phyloP scores from a whole-genome alignment of 2,113 vertebrate species.

The Esox niger region DNA sequence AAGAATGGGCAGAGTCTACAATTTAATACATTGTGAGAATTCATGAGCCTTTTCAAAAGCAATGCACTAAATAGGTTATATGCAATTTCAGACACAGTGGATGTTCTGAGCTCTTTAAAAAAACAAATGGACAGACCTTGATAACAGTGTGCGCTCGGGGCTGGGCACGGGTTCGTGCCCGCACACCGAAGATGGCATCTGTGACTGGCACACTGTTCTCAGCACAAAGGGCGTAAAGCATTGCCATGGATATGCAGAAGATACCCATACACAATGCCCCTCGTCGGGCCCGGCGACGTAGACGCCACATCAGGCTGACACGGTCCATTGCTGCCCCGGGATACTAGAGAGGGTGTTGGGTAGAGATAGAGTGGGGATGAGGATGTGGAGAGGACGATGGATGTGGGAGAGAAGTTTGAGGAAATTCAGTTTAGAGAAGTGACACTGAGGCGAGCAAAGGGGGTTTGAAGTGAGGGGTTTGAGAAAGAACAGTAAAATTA shows the following conservation, averaged over 20 bases:
- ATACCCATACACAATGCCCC: conserved; percentile 72
- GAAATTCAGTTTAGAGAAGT: not conserved
- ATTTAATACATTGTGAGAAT: not conserved
- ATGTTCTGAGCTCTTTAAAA: too few species aligned
- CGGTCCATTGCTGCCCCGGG: conserved; percentile 70
- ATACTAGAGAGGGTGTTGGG: conserved; percentile 52
- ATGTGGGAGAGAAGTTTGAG: not conserved
- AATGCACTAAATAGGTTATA: not conserved
- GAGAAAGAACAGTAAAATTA: not conserved
- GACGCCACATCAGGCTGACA: conserved; percentile 69
- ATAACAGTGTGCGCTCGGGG: conserved; percentile 62
- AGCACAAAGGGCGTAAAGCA: conserved; percentile 75
- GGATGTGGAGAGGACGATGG: not conserved
- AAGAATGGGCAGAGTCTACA: not conserved
- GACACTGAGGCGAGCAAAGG: not conserved
- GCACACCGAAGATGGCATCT: conserved; percentile 68
- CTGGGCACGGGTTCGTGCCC: conserved; percentile 72
- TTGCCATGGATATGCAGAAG: conserved; percentile 72
- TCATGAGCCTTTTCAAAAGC: too few species aligned
- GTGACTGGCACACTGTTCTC: conserved; percentile 77
- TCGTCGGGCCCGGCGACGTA: conserved; percentile 70
- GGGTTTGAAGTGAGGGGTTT: too few species aligned
- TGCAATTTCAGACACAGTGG: not conserved
- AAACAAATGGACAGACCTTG: conserved; percentile 53
- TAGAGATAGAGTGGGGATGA: not conserved